Base-by-base conservation (phyloP, 2,888 invertebrate species). In the Pyrrhia umbra region DNA sequence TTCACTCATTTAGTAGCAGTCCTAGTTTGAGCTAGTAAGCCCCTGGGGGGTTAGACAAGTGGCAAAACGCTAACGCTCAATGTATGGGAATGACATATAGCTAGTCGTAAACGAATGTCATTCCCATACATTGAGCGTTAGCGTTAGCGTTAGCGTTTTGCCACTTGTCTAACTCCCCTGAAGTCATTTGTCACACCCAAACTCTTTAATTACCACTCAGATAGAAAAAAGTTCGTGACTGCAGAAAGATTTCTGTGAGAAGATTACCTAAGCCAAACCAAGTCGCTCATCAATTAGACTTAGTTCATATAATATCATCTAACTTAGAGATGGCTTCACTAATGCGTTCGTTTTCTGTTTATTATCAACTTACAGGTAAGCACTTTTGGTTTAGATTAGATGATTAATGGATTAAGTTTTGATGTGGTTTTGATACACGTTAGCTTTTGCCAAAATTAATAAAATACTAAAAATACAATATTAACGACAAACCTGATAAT, bases 181-280 rank as follows among this genome's bases (percentile, higher is more conserved):
- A 34, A 34, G 34, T 34, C 34, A 34, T 34, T 34, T 43, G 15
- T 54, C 43, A 25, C n/a, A 54, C 23, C 2, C 43, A 71, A 72
- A 49, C 47, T 49, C 25, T 52, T 39, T 39, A 40, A 71, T 59
- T 47, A 60, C 15, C 23, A 47, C 18, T 43, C 18, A 21, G 10
- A 43, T 18, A 56, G 5, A 23, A 40, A 23, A 37, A 40, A 47
- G 13, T 52, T 16, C 4, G 9, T 52, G 21, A 25, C 13, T 49
- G 37, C 25, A 39, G 6, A 67, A 50, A 27, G 40, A 1, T 45
- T 66, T 27, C 4, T 18, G 5, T 27, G 2, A 47, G 40, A 21
- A 23, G 25, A 56, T 54, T 45, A n/a, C n/a, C n/a, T n/a, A 49
- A 25, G 9, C 13, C 20, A n/a, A 47, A 30, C 25, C 30, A 16